Percentiles rank a stretch among this genome's conserved stretches.
Evolutionary conservation across 2,797 vertebrate species (phyloP).

Genomic region (Uromys caudimaculatus): DNA sequence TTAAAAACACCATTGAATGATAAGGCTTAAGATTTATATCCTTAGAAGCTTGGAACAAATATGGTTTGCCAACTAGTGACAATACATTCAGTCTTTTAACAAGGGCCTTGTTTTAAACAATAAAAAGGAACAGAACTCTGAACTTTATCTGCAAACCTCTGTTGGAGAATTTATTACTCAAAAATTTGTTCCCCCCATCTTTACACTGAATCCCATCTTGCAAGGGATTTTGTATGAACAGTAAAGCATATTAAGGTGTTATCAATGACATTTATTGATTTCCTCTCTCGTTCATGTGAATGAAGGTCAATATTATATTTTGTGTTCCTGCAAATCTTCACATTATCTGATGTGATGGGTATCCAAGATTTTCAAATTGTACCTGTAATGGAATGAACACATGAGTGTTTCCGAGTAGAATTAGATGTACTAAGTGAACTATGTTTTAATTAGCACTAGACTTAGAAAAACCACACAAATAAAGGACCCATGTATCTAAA

Average conservation of each 20-base stretch:
- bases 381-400: neutral
- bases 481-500: neutral
- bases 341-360: neutral
- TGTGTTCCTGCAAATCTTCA: neutral
- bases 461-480: conserved; percentile 1
- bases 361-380: neutral
- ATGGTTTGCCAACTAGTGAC: neutral
- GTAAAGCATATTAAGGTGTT: neutral
- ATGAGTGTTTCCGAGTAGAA: conserved; percentile 1
- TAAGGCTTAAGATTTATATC: conserved; percentile 12
- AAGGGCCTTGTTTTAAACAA: neutral
- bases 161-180: conserved; percentile 1
- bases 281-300: neutral
- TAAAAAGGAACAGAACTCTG: neutral
- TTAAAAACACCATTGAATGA: neutral
- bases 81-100: neutral
- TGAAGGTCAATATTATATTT: neutral
- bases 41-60: neutral
- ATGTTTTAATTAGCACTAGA: conserved; percentile 35
- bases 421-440: conserved; percentile 33
- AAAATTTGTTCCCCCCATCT: neutral
- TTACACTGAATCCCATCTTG: neutral
- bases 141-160: neutral
- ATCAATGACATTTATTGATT: conserved; percentile 8
- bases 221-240: neutral